Evolutionary conservation across 2,888 invertebrate genomes (phyloP).

Genomic region (Pandemis cinnamomeana): DNA sequence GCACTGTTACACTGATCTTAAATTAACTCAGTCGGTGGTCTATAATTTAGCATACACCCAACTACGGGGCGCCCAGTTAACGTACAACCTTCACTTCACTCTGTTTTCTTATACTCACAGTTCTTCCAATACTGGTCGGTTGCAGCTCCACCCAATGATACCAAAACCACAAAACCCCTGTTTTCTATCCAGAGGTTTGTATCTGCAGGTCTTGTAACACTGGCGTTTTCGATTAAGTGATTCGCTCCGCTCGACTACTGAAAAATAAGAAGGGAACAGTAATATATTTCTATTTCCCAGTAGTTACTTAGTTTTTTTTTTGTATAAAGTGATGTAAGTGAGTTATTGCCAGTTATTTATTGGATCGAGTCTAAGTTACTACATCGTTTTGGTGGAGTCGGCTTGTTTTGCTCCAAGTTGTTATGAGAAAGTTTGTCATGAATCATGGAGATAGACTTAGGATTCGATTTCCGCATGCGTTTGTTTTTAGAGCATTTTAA

Average conservation of each 20-base stretch:
- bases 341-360: slow-evolving; percentile 30
- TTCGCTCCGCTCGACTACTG: slow-evolving; percentile 27
- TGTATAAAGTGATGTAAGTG: slow-evolving; percentile 21
- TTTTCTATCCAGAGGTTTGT: neutral
- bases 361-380: slow-evolving; percentile 4
- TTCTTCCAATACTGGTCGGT: slow-evolving; percentile 3
- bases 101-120: neutral
- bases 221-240: slow-evolving; percentile 36
- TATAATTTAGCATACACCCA: slow-evolving; percentile 23
- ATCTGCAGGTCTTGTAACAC: neutral
- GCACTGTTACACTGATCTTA: slow-evolving; percentile 10
- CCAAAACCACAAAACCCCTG: neutral
- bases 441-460: neutral
- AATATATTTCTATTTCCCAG: slow-evolving; percentile 38
- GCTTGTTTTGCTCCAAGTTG: slow-evolving; percentile 15
- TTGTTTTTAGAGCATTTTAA: neutral
- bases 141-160: neutral
- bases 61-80: slow-evolving; percentile 5
- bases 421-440: slow-evolving; percentile 6
- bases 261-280: slow-evolving; percentile 30
- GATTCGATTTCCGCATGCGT: neutral
- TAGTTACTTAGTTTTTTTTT: slow-evolving; percentile 36
- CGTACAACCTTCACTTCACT: neutral
- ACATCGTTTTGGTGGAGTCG: slow-evolving; percentile 33
- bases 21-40: slow-evolving; percentile 40